Conservation (phyloP, 2,888 invertebrate genomes). For the Amphipoea oculea region DNA sequence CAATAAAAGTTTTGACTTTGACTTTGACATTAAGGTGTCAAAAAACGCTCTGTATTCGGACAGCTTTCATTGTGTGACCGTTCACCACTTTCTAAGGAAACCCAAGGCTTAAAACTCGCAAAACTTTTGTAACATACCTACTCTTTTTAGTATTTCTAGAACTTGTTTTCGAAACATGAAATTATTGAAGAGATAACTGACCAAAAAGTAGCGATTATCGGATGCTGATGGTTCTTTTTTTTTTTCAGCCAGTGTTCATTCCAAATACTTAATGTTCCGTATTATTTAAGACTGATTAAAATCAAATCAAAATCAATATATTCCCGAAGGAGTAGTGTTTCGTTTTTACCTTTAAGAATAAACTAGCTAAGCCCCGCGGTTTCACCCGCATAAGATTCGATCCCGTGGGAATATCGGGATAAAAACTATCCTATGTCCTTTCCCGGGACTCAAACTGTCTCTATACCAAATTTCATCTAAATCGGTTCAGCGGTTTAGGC, state of each 20-base stretch:
- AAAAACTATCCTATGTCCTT: too few species aligned
- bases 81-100: background rate
- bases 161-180: conserved; percentile 1
- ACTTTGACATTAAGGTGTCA: too few species aligned
- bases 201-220: background rate
- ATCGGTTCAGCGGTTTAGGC: too few species aligned
- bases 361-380: background rate
- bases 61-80: background rate
- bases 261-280: conserved; percentile 27
- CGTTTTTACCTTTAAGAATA: conserved; percentile 47
- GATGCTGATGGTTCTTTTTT: background rate
- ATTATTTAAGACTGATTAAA: conserved; percentile 51
- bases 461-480: too few species aligned
- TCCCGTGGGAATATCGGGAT: too few species aligned
- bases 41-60: background rate
- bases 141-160: background rate
- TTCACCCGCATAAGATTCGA: too few species aligned
- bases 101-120: background rate
- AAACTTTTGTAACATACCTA: background rate
- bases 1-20: too few species aligned
- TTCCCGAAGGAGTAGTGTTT: conserved; percentile 39
- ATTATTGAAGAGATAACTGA: background rate
- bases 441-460: too few species aligned
- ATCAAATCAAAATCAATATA: conserved; percentile 57
- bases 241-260: conserved; percentile 19